These are phyloP conservation scores for Nycticryphes semicollaris DNA, from an alignment of 2,113 vertebrate species.

Conservation along the genomic window DNA sequence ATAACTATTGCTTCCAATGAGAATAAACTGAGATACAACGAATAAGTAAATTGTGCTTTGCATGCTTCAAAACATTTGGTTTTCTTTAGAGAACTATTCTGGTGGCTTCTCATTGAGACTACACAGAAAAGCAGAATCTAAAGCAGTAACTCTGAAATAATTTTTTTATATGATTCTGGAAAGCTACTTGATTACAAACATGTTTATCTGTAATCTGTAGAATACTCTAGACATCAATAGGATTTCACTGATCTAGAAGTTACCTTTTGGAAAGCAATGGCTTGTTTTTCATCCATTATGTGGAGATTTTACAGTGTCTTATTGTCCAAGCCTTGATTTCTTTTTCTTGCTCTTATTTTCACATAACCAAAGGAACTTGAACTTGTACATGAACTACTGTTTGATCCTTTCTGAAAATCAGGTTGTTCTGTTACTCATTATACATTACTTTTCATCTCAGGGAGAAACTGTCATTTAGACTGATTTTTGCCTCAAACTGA, in stretches of 20 bases:
- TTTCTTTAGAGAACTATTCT: background rate
- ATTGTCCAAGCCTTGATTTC: background rate
- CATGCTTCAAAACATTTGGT: background rate
- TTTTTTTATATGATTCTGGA: background rate
- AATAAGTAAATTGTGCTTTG: background rate
- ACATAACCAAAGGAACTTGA: background rate
- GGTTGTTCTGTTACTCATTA: background rate
- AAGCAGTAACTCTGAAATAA: background rate
- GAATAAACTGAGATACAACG: background rate
- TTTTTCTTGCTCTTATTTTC: background rate
- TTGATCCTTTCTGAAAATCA: background rate
- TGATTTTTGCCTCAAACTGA: background rate
- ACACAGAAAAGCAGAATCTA: background rate
- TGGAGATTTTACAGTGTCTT: background rate
- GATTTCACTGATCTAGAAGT: background rate
- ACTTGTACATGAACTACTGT: background rate
- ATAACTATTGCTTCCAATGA: background rate
- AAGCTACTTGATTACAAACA: background rate
- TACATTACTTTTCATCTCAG: background rate
- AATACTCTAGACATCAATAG: background rate
- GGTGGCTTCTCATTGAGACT: background rate
- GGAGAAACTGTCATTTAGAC: background rate
- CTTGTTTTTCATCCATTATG: background rate
- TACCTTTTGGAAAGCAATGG: background rate
- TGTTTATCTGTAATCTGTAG: background rate